Conservation (phyloP, 2,113 vertebrate genomes). For the Salvelinus sp. region DNA sequence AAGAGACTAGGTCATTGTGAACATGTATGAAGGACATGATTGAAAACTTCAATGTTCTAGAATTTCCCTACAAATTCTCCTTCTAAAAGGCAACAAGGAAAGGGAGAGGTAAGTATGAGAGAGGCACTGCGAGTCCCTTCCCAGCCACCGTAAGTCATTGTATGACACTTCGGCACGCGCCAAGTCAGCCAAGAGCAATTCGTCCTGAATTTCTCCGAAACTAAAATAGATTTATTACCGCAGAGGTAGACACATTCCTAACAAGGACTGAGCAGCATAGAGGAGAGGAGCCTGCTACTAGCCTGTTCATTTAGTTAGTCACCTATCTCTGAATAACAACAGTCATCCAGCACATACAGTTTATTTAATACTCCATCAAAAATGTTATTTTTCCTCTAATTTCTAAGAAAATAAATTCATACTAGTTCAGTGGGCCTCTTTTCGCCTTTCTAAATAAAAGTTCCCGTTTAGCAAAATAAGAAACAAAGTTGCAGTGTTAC, state of each 20-base stretch:
- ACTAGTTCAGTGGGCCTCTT: neutral
- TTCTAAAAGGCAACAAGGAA: conserved; percentile 11
- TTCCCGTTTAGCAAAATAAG: conserved; percentile 6
- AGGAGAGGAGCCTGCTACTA: neutral
- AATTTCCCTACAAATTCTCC: neutral
- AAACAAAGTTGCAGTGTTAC: conserved; percentile 13
- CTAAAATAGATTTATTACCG: conserved; percentile 64
- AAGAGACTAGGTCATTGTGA: conserved; percentile 23
- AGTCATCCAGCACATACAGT: conserved; percentile 1
- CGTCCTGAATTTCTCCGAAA: conserved; percentile 53
- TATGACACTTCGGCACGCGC: conserved; percentile 28
- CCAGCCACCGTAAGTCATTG: conserved; percentile 32
- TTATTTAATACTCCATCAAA: conserved; percentile 37
- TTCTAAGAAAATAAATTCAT: neutral
- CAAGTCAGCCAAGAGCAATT: conserved; percentile 74
- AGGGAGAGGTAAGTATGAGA: conserved; percentile 3
- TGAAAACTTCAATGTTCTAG: neutral
- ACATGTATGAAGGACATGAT: neutral
- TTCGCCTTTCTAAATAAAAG: neutral
- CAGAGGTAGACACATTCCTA: conserved; percentile 44
- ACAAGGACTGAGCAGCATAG: conserved; percentile 20
- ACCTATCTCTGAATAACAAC: conserved; percentile 27
- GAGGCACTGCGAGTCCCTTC: neutral
- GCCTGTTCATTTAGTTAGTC: neutral
- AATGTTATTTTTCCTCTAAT: conserved; percentile 7